Base-by-base conservation (phyloP, 2,797 vertebrate genomes). In the Meriones psammophilus region DNA sequence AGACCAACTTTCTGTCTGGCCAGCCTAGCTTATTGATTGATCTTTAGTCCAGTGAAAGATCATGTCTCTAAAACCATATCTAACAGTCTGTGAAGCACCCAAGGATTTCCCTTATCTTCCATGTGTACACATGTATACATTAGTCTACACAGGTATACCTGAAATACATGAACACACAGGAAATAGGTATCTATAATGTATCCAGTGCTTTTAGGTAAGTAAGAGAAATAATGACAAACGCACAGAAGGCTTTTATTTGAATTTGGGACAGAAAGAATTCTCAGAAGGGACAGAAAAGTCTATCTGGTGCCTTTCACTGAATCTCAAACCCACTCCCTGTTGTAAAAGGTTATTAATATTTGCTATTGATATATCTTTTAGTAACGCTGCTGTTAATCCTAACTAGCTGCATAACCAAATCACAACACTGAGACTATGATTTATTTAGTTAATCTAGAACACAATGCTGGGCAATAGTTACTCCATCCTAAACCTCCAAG, bases 241-340 rank as follows among this genome's bases (percentile, higher is more conserved):
- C 26, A 20, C 2, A 39, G 4, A 86, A 50, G 6, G 12, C 15
- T 28, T 58, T 58, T 15, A 60, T 42, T 76, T 76, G 12, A 12
- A 50, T 13, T 28, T 5, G 9, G 0, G 0, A 4, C 60, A 7
- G 20, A 78, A 39, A 22, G 8, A 36, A 64, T 85, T 46, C 30
- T 56, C 42, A 3, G 50, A 50, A 50, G 50, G 50, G 2, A 28
- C 3, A 73, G 8, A 8, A 60, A 46, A 24, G 1, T 12, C 30
- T 26, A 17, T 50, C 8, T 30, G 22, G 2, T 30, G 1, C 36
- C 3, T 3, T 58, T n/a, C 4, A 66, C 5, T 86, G 8, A 30
- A 46, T n/a, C 0, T 15, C 33, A 24, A 18, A 68, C 56, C 0
- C 1, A 5, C 30, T 80, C 17, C 1, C 36, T 54, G 4, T 42